These are phyloP conservation scores for Malacoraja senta DNA, from an alignment of 2,797 vertebrate genomes.

Conservation along the genomic window DNA sequence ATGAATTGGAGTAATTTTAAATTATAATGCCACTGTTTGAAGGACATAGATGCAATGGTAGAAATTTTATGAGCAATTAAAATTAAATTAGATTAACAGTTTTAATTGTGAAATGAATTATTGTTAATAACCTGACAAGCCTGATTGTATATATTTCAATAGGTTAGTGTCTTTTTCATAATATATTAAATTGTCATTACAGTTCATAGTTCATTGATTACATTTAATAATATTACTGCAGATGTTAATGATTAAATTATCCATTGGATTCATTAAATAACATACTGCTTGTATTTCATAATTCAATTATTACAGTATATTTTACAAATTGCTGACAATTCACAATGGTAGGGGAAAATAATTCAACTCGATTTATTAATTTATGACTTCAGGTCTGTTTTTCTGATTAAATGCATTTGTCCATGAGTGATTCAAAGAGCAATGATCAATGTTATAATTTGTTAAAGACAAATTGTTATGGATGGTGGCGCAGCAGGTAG, in stretches of 20 bases:
- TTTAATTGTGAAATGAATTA: slow-evolving; percentile 15
- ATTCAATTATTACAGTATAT: background rate
- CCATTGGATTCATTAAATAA: slow-evolving; percentile 2
- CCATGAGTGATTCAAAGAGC: background rate
- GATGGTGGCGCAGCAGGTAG: too few species aligned
- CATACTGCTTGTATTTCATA: background rate
- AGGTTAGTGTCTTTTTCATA: background rate
- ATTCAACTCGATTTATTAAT: background rate
- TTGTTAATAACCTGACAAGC: background rate
- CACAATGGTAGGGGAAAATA: background rate
- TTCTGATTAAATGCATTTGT: background rate
- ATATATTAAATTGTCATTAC: slow-evolving; percentile 8
- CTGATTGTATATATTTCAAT: background rate
- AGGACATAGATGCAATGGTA: background rate
- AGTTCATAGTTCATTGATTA: background rate
- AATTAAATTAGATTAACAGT: background rate
- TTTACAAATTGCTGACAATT: slow-evolving; percentile 17
- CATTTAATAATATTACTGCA: slow-evolving; percentile 15
- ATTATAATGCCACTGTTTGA: background rate
- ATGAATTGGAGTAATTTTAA: background rate
- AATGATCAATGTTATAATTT: background rate
- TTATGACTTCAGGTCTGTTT: slow-evolving; percentile 18
- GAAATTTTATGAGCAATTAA: background rate
- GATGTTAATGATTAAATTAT: background rate
- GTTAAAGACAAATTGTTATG: background rate